Base-by-base conservation (phyloP, 2,113 vertebrate genomes). In the Protomyctophum bolini region DNA sequence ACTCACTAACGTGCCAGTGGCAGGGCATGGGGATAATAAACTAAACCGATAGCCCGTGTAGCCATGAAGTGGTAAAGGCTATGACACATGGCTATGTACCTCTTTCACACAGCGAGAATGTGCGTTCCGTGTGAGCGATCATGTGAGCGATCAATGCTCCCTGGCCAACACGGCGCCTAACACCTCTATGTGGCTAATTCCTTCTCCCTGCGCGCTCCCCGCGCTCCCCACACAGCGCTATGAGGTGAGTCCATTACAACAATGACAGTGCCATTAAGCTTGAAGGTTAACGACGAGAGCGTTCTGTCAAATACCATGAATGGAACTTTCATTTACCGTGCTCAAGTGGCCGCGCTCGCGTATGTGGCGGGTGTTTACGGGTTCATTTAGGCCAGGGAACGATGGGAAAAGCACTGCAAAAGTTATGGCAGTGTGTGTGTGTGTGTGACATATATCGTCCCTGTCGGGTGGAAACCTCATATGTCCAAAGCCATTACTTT, bases 261-360 rank as follows among this genome's bases (percentile, higher is more conserved):
- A 79, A 65, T 50, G 61, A 76, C 83, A 73, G 41, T 12, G 58
- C 50, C 56, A 79, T 76, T 82, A 70, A 28, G 63, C 72, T 33
- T 71, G 72, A 82, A 85, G 72, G 74, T 86, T 74, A 83, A 81
- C 41, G 70, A 66, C 76, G 54, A 64, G 52, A 2, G 12, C 56
- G 56, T 50, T 72, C 21, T 8, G 66, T 86, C 64, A 61, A 52
- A 71, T 41, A 48, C 68, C 33, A 68, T 50, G 14, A 81, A 82
- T 66, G 66, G 14, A 50, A 55, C 68, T 64, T 79, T 77, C 12
- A 73, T 82, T 77, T 73, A 79, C 60, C 68, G 65, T 66, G 62
- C 55, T 69, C 56, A 64, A 65, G 62, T 75, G 72, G 82, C 62
- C 70, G 56, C 61, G 33, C 51, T 14, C 4, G 10, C 48, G 58